Evolutionary conservation across 2,113 vertebrate genomes (phyloP).

Genomic region (Zapornia atra): DNA sequence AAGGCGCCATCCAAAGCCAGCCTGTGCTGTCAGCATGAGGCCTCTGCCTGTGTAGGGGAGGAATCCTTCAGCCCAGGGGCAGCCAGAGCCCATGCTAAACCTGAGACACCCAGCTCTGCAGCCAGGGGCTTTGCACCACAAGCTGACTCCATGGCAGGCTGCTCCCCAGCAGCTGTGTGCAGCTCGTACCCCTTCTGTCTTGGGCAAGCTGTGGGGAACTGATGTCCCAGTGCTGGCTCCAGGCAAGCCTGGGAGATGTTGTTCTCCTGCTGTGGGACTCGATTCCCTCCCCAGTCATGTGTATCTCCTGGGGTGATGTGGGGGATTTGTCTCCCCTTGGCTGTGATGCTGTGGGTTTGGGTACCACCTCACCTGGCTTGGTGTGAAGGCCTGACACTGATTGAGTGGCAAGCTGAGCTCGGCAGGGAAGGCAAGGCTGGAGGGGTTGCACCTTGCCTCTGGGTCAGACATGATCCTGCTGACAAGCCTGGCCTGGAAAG

Average conservation of each 20-base stretch:
- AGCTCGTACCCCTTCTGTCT: neutral
- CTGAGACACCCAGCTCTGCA: neutral
- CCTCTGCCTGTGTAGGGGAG: fast-evolving
- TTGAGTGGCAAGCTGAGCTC: fast-evolving
- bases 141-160: neutral
- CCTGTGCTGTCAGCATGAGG: neutral
- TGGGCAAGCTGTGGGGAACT: neutral
- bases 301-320: neutral
- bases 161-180: neutral
- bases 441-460: fast-evolving
- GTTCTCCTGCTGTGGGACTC: neutral
- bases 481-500: neutral
- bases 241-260: neutral
- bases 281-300: neutral
- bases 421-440: neutral
- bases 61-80: neutral
- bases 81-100: neutral
- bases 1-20: neutral
- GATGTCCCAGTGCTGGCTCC: neutral
- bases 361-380: neutral
- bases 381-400: neutral
- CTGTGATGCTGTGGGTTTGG: neutral
- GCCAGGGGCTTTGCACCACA: neutral
- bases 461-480: neutral
- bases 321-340: neutral